phyloP scores from a whole-genome alignment of 1,140 invertebrate genomes.

The Stenopsyche tienmushanensis region DNA sequence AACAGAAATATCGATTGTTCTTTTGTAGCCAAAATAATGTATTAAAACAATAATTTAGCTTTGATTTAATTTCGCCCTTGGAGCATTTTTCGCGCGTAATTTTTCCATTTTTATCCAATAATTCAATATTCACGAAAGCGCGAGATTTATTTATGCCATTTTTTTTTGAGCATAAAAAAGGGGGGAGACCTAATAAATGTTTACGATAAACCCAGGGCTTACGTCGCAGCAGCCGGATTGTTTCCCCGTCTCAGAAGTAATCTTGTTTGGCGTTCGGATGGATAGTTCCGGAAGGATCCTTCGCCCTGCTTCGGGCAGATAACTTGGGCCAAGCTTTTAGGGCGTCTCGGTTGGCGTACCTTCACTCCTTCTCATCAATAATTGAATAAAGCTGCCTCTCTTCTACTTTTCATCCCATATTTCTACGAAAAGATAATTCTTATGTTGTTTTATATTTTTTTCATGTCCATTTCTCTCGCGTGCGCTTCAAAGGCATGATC shows the following conservation, averaged over 20 bases:
- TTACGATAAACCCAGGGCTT: slow-evolving; percentile 30
- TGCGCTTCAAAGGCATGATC: too few species aligned
- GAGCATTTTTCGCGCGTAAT: too few species aligned
- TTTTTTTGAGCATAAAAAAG: slow-evolving; percentile 26
- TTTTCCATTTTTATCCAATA: too few species aligned
- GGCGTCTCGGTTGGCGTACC: background rate
- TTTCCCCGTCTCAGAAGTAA: slow-evolving; percentile 35
- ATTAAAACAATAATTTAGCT: too few species aligned
- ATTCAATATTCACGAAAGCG: slow-evolving; percentile 30
- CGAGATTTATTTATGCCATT: slow-evolving; percentile 31
- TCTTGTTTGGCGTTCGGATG: slow-evolving; percentile 33
- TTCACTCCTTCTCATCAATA: slow-evolving; percentile 7
- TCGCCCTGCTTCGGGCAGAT: slow-evolving; percentile 22
- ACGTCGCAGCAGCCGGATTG: slow-evolving; percentile 20
- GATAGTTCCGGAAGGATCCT: slow-evolving; percentile 16
- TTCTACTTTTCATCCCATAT: background rate
- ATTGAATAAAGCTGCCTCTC: background rate
- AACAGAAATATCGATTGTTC: too few species aligned
- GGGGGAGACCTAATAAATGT: slow-evolving; percentile 34
- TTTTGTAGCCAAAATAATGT: too few species aligned
- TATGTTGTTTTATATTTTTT: too few species aligned
- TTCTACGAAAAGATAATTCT: background rate
- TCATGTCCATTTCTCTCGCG: too few species aligned
- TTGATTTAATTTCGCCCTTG: too few species aligned
- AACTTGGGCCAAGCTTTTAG: background rate